A percentile compares a stretch with the other conserved stretches of the same genome.
phyloP scores from a whole-genome alignment of 2,113 vertebrate species.

The Anoplopoma fimbria region DNA sequence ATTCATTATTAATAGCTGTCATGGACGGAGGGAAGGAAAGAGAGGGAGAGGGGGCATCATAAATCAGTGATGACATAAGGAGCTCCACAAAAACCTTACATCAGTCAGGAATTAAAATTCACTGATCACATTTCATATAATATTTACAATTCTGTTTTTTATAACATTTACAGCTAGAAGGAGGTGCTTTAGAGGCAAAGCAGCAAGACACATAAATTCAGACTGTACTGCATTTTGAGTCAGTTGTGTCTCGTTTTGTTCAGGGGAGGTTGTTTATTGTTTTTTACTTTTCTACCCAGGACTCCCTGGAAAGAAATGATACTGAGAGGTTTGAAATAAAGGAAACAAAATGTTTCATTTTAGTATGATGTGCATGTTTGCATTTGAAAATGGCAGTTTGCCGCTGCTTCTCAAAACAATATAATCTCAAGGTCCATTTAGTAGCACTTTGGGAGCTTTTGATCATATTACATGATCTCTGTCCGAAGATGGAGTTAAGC shows the following conservation, averaged over 20 bases:
- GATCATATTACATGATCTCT: not conserved
- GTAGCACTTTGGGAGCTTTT: not conserved
- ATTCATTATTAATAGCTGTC: constrained; percentile 78
- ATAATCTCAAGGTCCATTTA: not conserved
- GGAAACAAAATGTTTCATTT: not conserved
- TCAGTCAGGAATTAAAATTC: constrained; percentile 24
- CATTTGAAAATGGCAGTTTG: not conserved
- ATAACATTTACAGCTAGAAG: not conserved
- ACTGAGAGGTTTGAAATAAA: not conserved
- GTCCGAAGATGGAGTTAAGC: no score
- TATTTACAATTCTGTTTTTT: constrained; percentile 3
- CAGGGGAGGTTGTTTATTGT: not conserved
- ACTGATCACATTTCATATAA: not conserved
- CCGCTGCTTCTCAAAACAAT: not conserved
- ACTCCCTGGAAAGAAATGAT: not conserved
- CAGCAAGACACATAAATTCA: not conserved
- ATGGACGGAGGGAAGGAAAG: constrained; percentile 22
- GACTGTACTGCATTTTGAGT: not conserved
- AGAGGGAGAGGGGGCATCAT: constrained; percentile 30
- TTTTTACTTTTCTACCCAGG: not conserved
- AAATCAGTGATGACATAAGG: constrained; percentile 55
- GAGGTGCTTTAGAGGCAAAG: constrained; percentile 5
- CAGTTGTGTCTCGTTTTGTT: not conserved
- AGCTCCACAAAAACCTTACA: constrained; percentile 11
- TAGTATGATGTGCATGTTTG: not conserved